Evolutionary conservation across 2,113 vertebrate species (phyloP), one percentile per base, ranked within the genome.

Genomic region (Clarias macrocephalus): DNA sequence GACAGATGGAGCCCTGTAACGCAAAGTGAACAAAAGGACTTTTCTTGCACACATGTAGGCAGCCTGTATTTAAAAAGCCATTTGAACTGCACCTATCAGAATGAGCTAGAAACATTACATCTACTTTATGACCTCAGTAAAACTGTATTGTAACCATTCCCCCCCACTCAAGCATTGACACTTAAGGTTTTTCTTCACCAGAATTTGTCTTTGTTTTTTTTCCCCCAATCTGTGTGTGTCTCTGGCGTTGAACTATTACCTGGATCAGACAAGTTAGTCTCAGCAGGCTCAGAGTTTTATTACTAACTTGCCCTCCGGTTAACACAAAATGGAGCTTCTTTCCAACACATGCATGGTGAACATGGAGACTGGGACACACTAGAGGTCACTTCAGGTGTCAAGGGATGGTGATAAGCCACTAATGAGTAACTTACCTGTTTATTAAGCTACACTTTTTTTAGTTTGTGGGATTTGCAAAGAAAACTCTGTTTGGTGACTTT

Each of bases 321-420:
- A 88, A 83, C 93, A 93, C 92, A 93, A 95, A 94, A 95, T 94
- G 93, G 94, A 91, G 93, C 91, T 92, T 93, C 88, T 94, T 89
- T 88, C 87, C 87, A 28, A 83, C 89, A 90, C 80, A 60, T 57
- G 56, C 70, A 85, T 76, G 73, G 48, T 86, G 60, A 82, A 23
- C 80, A 88, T 73, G 65, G 84, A 73, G 84, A 76, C 60, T 68
- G 63, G 30, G 23, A 83, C 63, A 83, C 10, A 15, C 1, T 48
- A 5, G 13, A 59, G 85, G 79, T 54, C 56, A 23, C 57, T 54
- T 42, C 11, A 1, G 18, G 57, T 63, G 57, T 54, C 80, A 76
- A 52, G 33, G 68, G 37, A 63, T 60, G 8, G 66, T 37, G 73
- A 82, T 73, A 70, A 83, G 65, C 48, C 48, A 56, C 63, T 83